Percentiles rank a stretch among this genome's conserved stretches.
Conservation (phyloP, 1,140 invertebrate species). For the Halyomorpha halys region DNA sequence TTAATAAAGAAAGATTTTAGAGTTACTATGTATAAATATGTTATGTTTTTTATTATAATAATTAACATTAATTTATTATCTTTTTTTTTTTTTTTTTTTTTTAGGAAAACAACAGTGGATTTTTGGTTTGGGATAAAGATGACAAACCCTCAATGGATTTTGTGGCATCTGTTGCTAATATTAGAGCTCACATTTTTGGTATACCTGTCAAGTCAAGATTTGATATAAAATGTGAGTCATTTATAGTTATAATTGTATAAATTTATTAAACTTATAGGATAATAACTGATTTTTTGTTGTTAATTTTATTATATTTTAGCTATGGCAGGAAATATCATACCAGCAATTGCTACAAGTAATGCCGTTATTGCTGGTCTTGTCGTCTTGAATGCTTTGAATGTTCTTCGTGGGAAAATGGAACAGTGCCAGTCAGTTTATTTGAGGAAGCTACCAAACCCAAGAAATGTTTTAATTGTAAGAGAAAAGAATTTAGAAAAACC, state of each 20-base stretch:
- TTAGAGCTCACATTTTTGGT: conserved; percentile 77
- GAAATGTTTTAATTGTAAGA: conserved; percentile 55
- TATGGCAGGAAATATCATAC: conserved; percentile 97
- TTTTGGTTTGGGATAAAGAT: conserved; percentile 96
- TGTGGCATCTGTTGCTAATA: conserved; percentile 88
- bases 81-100: conserved; percentile 22
- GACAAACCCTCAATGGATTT: conserved; percentile 91
- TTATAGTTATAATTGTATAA: too few relatives aligned
- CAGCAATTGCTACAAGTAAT: conserved; percentile 97
- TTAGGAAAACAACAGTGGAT: conserved; percentile 39
- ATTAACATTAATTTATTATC: background rate
- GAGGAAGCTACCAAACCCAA: conserved; percentile 54
- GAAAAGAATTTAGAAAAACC: conserved; percentile 55
- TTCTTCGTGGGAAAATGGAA: conserved; percentile 59
- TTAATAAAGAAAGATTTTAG: too few relatives aligned
- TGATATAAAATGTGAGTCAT: conserved; percentile 83
- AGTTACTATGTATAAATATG: too few relatives aligned
- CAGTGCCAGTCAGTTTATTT: conserved; percentile 67
- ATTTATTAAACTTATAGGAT: too few relatives aligned
- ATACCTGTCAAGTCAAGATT: conserved; percentile 82
- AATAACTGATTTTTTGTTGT: too few relatives aligned
- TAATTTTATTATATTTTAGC: conserved; percentile 46
- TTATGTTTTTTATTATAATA: background rate
- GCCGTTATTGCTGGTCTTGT: conserved; percentile 92
- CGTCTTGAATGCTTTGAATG: conserved; percentile 75